Evolutionary conservation across 2,113 vertebrate species (phyloP).

Genomic region (Galbula dea): DNA sequence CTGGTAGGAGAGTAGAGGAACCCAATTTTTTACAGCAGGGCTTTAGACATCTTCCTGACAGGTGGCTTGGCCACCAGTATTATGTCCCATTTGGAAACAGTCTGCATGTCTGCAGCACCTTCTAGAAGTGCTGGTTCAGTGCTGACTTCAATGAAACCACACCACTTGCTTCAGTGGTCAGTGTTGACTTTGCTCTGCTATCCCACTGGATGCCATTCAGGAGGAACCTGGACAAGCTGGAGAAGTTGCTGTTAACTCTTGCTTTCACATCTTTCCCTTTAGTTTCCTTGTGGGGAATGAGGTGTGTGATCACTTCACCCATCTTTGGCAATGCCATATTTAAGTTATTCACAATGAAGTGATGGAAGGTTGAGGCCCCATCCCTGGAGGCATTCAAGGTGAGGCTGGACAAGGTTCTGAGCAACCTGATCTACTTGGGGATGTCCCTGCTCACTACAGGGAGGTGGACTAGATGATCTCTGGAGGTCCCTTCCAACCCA

Average conservation of each 20-base stretch:
- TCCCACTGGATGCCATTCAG: background rate
- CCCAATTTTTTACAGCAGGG: background rate
- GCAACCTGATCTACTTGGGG: no score
- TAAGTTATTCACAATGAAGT: background rate
- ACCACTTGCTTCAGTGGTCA: background rate
- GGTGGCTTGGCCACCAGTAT: background rate
- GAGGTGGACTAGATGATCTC: no score
- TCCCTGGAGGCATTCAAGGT: no score
- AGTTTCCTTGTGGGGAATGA: background rate
- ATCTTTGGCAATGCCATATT: background rate
- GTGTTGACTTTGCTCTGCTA: background rate
- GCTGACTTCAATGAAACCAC: background rate
- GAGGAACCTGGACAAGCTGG: no score
- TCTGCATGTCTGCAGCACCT: background rate
- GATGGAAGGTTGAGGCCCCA: no score
- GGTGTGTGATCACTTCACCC: no score
- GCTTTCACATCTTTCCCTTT: background rate
- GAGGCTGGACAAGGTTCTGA: no score
- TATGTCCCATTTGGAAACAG: background rate
- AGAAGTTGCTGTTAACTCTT: background rate
- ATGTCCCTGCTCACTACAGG: no score
- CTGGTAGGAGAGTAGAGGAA: background rate
- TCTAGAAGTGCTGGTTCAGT: background rate
- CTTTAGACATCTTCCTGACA: background rate
- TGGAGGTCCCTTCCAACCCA: no score